Conservation (phyloP, 1,140 invertebrate genomes). For the Ectropis grisescens region DNA sequence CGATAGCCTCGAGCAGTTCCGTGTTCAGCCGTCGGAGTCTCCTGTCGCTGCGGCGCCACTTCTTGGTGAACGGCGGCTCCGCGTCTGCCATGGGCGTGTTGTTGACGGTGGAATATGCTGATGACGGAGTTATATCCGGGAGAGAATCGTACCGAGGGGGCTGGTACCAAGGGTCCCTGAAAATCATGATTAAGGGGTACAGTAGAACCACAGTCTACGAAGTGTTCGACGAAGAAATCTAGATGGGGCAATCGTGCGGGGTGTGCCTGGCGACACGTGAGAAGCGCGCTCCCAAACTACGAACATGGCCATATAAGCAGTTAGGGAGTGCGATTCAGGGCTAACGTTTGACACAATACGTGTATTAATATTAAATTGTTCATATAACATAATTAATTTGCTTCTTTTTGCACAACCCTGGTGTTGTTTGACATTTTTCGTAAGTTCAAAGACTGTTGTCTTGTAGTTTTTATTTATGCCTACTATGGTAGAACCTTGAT, state of each 20-base stretch:
- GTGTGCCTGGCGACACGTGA: too few species aligned
- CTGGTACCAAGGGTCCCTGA: neutral
- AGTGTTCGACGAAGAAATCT: neutral
- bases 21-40: slow-evolving; percentile 55
- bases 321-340: too few species aligned
- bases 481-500: too few species aligned
- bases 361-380: too few species aligned
- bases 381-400: too few species aligned
- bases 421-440: too few species aligned
- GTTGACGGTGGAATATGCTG: slow-evolving; percentile 29
- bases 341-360: neutral
- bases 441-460: too few species aligned
- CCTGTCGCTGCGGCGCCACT: slow-evolving; percentile 46
- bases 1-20: slow-evolving; percentile 58
- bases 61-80: slow-evolving; percentile 20
- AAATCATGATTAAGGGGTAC: neutral
- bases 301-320: too few species aligned
- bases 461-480: too few species aligned
- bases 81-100: slow-evolving; percentile 27
- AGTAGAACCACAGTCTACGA: neutral
- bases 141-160: slow-evolving; percentile 1
- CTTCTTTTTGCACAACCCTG: too few species aligned
- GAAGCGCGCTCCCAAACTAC: too few species aligned
- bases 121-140: slow-evolving; percentile 25
- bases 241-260: too few species aligned